Base-by-base conservation (phyloP, 1,140 invertebrate genomes). In the Drosophila nikananu region DNA sequence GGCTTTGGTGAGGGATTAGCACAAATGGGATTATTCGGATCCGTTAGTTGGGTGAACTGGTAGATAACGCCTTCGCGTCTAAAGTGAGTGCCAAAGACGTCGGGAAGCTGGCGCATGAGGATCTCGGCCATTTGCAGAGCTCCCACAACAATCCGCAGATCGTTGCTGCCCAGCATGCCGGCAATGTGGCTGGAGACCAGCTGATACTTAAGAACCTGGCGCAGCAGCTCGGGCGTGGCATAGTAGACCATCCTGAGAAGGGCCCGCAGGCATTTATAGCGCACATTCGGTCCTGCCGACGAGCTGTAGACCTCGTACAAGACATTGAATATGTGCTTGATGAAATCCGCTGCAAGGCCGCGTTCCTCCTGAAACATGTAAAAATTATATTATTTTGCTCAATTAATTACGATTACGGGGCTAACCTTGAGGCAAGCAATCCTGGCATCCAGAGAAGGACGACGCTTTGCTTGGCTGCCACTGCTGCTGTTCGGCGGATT, bases 101-200 rank as follows among this genome's bases (percentile, higher is more conserved):
- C 97, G 5, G 98, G 98, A 68, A 99, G 93, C 86, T 99, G 98
- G 92, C 98, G 96, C 97, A 99, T 99, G 19, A 99, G 93, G 78
- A 99, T 98, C 93, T 98, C 97, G 19, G 98, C 97, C 95, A 99
- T 97, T 94, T 99, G 98, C 44, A 99, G 93, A n/a, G 98, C 98
- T 60, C 98, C 98, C 52, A 99, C 98, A 25, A 99, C 98, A 83
- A 99, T 99, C 86, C 98, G 96, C 49, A 99, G 94, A 94, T 99
- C 98, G 84, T 96, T 97, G 1, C 98, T 99, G 0, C 98, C 98
- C 95, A 99, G 95, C 98, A 99, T 99, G 44, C 98, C 98, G 39
- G 98, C 98, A 86, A 99, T 98, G 92, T 99, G 98, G 81, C 98
- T 99, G 23, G 98, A 98, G 21, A 99, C 98, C 67, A 98, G 95